Percentiles rank a stretch among this genome's conserved stretches.
phyloP scores from a whole-genome alignment of 2,797 vertebrate species.

The Hydrophis major region DNA sequence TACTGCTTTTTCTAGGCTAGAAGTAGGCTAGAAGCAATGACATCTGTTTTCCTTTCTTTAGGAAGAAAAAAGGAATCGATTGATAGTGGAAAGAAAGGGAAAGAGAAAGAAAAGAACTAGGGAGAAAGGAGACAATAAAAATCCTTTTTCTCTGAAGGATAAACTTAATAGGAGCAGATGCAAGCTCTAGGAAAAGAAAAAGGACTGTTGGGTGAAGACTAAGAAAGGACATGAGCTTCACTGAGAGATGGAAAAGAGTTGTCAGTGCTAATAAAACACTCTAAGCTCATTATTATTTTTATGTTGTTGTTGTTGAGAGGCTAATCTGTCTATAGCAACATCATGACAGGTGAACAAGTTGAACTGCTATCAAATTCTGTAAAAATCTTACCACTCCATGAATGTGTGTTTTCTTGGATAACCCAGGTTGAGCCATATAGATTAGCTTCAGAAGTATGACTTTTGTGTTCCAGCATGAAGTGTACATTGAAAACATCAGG shows the following conservation, averaged over 20 bases:
- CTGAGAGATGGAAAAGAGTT: background rate
- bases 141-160: background rate
- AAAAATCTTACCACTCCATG: background rate
- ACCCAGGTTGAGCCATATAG: background rate
- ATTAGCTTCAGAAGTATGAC: background rate
- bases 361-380: background rate
- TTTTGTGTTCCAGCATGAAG: background rate
- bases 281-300: background rate
- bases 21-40: background rate
- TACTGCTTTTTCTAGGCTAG: background rate
- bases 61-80: background rate
- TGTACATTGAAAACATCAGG: background rate
- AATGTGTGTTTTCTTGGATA: background rate
- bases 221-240: background rate
- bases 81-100: background rate
- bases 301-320: background rate
- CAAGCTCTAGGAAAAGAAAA: background rate
- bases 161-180: background rate
- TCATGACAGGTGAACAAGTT: background rate
- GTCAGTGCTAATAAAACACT: background rate
- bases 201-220: background rate
- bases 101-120: background rate
- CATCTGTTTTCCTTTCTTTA: background rate
- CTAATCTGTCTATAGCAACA: background rate
- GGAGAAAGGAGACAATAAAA: background rate